Evolutionary conservation across 1,140 invertebrate genomes (phyloP).

Genomic region (Macrobrachium nipponense): DNA sequence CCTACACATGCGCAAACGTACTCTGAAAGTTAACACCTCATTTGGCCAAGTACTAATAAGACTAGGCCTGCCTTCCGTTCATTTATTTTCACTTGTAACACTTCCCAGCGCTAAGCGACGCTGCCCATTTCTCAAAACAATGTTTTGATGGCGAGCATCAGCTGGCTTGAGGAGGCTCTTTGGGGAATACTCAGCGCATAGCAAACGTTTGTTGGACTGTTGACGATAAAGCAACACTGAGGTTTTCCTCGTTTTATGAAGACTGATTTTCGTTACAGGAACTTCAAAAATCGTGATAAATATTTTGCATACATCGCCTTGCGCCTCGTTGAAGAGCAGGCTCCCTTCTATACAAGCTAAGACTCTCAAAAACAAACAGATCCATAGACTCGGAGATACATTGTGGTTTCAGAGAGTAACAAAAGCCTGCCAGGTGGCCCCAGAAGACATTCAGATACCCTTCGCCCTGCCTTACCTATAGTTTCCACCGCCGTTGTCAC

Average conservation of each 20-base stretch:
- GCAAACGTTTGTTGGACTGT: no score
- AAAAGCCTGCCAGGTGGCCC: conserved; percentile 7
- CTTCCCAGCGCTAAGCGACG: not conserved
- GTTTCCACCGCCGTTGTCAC: conserved; percentile 24
- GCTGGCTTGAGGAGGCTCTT: no score
- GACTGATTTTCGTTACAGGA: no score
- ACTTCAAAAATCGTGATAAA: no score
- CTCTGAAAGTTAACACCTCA: conserved; percentile 1
- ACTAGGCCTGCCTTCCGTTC: not conserved
- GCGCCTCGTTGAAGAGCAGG: no score
- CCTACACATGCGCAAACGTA: no score
- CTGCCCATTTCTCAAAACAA: not conserved
- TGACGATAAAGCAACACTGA: no score
- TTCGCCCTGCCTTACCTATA: not conserved
- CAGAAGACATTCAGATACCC: not conserved
- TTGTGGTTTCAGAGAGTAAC: not conserved
- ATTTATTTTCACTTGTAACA: conserved; percentile 21
- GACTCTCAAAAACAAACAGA: not conserved
- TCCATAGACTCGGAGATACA: no score
- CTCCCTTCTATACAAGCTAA: not conserved
- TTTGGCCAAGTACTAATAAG: not conserved
- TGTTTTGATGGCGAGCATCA: conserved; percentile 10
- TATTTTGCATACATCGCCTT: no score
- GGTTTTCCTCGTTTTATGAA: no score
- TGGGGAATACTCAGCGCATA: no score